Evolutionary conservation across 2,797 vertebrate species (phyloP), one percentile per base, ranked within the genome.

Genomic region (Enteromius anoplus): DNA sequence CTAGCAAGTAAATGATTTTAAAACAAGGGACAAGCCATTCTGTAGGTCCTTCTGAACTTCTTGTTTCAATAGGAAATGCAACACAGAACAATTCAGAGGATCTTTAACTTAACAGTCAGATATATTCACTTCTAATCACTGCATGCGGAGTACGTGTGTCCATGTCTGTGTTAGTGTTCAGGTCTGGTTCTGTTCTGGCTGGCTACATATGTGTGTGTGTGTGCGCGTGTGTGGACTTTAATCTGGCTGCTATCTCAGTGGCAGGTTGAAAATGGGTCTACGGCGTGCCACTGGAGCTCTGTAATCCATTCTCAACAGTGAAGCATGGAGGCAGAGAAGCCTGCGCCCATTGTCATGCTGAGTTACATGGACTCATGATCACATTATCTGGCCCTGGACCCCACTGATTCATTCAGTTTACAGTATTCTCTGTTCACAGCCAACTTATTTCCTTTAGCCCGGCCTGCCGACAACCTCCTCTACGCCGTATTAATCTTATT

Each of bases 401-500:
- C 96, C 95, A 97, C 96, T 96, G 95, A 97, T 97, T 98, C 96
- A 97, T 98, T 97, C 95, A 95, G 96, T 97, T 98, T 97, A 97
- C 94, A 96, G 94, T 95, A 93, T 96, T 96, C 95, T 96, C 95
- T 95, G 91, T 95, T 96, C 95, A 93, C 94, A 93, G 94, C 93
- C 94, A 95, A 94, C 94, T 95, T 94, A 97, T 97, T 98, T 97
- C 96, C 96, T 96, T 94, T 90, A 95, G 96, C 93, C 93, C 89
- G 93, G 95, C 94, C 94, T 95, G 96, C 96, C 96, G 96, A 97
- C 97, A 98, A 96, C 95, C 96, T 97, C 96, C 97, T 97, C 97
- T 96, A 98, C 94, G 94, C 96, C 94, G 93, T 96, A 98, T 98
- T 98, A 98, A 98, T 98, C 97, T 97, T 97, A 96, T 98, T 98